Conservation (phyloP, 2,113 vertebrate species). For the Archocentrus centrarchus region DNA sequence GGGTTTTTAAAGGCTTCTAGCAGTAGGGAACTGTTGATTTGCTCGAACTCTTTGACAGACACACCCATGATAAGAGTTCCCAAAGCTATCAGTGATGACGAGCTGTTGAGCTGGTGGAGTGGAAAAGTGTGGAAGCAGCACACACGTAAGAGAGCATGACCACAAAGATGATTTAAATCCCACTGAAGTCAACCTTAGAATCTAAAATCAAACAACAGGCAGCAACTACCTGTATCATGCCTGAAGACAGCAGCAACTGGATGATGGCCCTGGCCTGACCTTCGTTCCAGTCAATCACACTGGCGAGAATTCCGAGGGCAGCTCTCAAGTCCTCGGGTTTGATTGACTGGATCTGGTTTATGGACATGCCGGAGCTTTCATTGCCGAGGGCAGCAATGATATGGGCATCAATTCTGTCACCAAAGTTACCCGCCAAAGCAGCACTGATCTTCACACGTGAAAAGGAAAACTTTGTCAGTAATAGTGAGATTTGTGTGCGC, state of each 20-base stretch:
- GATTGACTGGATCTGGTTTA: constrained; percentile 50
- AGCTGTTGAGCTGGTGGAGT: constrained; percentile 58
- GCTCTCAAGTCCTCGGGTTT: neutral
- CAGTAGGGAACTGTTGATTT: constrained; percentile 41
- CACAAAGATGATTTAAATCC: neutral
- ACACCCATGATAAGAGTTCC: constrained; percentile 75
- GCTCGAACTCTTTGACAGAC: constrained; percentile 25
- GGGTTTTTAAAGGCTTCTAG: constrained; percentile 30
- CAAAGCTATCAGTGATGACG: constrained; percentile 17
- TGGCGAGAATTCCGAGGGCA: constrained; percentile 46
- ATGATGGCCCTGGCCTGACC: constrained; percentile 74
- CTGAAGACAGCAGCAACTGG: constrained; percentile 46
- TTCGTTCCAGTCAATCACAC: constrained; percentile 62
- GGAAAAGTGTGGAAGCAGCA: neutral
- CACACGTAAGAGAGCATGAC: neutral
- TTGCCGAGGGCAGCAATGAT: constrained; percentile 62
- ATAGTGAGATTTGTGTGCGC: neutral
- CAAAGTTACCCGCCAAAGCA: constrained; percentile 68
- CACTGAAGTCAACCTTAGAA: neutral
- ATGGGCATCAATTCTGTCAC: neutral
- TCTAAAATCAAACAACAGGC: no score
- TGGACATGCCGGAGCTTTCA: constrained; percentile 55
- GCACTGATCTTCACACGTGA: constrained; percentile 62
- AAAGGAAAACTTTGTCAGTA: neutral
- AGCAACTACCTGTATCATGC: constrained; percentile 61